Evolutionary conservation across 2,888 invertebrate genomes (phyloP).

Genomic region (Epistrophella euchroma): DNA sequence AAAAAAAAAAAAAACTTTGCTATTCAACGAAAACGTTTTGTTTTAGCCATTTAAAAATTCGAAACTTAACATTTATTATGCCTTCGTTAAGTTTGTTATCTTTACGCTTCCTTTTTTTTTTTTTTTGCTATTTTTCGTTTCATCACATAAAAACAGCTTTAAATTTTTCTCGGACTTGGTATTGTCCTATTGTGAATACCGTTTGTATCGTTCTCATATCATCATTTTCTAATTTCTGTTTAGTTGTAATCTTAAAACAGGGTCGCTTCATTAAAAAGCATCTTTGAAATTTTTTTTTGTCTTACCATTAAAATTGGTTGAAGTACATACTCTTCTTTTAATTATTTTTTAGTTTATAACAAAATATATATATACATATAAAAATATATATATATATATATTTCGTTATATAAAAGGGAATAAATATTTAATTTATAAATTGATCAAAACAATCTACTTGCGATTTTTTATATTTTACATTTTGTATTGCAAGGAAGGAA

Average conservation of each 20-base stretch:
- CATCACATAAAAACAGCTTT: conserved; percentile 14
- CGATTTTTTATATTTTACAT: conserved; percentile 20
- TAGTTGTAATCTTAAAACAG: neutral
- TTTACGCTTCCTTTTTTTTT: neutral
- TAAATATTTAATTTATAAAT: conserved; percentile 31
- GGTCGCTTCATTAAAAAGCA: neutral
- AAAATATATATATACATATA: conserved; percentile 16
- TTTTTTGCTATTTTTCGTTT: conserved; percentile 18
- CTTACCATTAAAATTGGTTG: conserved; percentile 15
- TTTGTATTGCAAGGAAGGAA: conserved; percentile 5
- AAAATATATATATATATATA: conserved; percentile 14
- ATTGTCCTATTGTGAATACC: neutral
- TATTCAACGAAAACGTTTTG: conserved; percentile 41
- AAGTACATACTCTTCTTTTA: conserved; percentile 25
- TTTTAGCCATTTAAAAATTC: conserved; percentile 11
- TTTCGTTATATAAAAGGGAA: conserved; percentile 22
- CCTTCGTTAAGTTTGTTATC: conserved; percentile 20
- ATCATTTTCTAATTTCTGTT: neutral
- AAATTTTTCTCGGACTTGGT: neutral
- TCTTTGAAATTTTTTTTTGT: conserved; percentile 3
- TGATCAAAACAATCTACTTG: conserved; percentile 6
- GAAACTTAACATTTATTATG: conserved; percentile 3
- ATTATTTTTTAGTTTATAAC: conserved; percentile 7
- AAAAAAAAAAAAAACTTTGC: neutral
- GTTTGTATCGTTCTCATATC: conserved; percentile 19